These are phyloP conservation scores for Odobenus rosmarus DNA, from an alignment of 2,113 vertebrate genomes.

Conservation along the genomic window DNA sequence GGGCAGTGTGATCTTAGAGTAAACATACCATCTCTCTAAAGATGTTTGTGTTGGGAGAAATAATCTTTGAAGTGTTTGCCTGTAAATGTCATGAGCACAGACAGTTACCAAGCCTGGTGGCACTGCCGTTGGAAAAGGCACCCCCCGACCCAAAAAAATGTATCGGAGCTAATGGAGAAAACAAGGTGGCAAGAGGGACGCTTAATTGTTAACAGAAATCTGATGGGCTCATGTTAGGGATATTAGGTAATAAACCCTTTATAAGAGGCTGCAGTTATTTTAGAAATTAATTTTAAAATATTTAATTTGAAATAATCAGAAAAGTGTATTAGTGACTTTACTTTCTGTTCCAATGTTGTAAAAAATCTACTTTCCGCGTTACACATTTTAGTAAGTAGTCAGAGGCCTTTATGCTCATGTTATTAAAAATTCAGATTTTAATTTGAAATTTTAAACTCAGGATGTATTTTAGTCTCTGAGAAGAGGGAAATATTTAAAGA, in stretches of 20 bases:
- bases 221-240: not conserved
- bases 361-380: not conserved
- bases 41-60: slow-evolving; percentile 74
- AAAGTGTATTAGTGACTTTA: not conserved
- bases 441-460: not conserved
- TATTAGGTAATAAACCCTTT: not conserved
- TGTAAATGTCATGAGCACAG: slow-evolving; percentile 65
- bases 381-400: not conserved
- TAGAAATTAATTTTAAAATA: not conserved
- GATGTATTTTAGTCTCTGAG: not conserved
- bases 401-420: not conserved
- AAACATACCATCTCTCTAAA: slow-evolving; percentile 68
- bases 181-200: rapidly evolving
- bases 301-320: not conserved
- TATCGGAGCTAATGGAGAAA: not conserved
- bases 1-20: slow-evolving; percentile 72
- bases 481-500: not conserved
- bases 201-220: not conserved
- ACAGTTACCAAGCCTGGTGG: slow-evolving; percentile 16
- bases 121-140: not conserved
- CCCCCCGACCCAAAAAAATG: not conserved
- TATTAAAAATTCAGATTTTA: slow-evolving; percentile 11
- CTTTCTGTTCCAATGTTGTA: not conserved
- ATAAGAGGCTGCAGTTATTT: not conserved
- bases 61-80: slow-evolving; percentile 63